Percentiles rank a stretch among this genome's conserved stretches.
phyloP scores from a whole-genome alignment of 2,113 vertebrate genomes.

The Pholis gunnellus region DNA sequence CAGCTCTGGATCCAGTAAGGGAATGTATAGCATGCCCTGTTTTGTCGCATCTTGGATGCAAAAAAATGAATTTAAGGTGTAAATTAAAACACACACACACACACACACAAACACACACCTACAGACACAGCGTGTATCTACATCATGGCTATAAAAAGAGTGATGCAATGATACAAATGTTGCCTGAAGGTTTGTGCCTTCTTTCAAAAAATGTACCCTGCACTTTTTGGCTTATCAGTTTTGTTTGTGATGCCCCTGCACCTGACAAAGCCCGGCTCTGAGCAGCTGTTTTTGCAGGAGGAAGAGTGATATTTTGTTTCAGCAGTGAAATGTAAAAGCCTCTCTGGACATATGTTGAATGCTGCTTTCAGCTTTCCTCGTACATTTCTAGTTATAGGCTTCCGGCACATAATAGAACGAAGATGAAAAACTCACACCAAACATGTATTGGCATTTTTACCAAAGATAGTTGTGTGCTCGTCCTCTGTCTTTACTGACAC shows the following conservation, averaged over 20 bases:
- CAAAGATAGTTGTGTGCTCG: neutral
- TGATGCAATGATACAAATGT: neutral
- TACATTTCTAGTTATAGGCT: accelerated
- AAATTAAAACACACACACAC: neutral
- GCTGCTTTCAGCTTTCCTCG: neutral
- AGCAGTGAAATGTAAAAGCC: neutral
- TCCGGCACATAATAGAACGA: neutral
- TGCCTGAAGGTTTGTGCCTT: neutral
- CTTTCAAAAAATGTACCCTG: neutral
- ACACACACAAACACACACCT: neutral
- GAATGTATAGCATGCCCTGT: neutral
- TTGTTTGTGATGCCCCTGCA: neutral
- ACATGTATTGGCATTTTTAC: neutral
- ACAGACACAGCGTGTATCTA: neutral
- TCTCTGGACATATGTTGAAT: neutral
- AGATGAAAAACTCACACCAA: neutral
- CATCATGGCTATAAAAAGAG: neutral
- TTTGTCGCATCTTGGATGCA: neutral
- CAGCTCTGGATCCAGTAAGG: neutral
- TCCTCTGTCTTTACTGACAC: neutral
- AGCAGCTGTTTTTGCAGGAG: neutral
- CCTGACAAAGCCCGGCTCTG: neutral
- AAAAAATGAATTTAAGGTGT: neutral
- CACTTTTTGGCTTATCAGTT: neutral
- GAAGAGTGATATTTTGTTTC: neutral